Evolutionary conservation across 2,888 invertebrate genomes (phyloP).

Genomic region (Fabriciana adippe): DNA sequence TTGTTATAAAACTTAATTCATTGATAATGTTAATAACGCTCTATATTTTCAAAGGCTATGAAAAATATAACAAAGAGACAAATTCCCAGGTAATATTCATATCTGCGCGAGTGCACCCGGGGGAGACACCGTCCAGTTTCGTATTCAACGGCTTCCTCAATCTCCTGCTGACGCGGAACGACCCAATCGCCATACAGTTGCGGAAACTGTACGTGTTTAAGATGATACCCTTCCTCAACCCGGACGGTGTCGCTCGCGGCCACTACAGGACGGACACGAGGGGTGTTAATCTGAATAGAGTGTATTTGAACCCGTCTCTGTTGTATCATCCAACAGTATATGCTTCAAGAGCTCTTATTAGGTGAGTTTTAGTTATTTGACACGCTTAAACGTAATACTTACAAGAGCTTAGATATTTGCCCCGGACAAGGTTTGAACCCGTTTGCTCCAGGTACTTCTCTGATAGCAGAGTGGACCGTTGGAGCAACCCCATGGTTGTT

Average conservation of each 20-base stretch:
- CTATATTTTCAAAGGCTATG: no score
- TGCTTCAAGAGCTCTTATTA: slow-evolving; percentile 89
- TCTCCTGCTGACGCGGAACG: slow-evolving; percentile 87
- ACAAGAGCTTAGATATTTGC: no score
- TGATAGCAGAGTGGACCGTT: no score
- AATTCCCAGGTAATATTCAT: slow-evolving; percentile 87
- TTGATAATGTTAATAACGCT: no score
- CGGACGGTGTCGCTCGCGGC: slow-evolving; percentile 93
- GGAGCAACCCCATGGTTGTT: no score
- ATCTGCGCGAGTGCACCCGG: slow-evolving; percentile 95
- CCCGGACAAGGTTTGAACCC: no score
- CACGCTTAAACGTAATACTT: background rate
- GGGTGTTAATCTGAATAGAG: slow-evolving; percentile 93
- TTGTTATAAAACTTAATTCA: no score
- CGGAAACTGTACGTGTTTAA: slow-evolving; percentile 92
- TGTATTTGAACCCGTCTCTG: slow-evolving; percentile 90
- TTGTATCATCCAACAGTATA: slow-evolving; percentile 91
- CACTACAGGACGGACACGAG: slow-evolving; percentile 93
- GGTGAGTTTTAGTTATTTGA: slow-evolving; percentile 58
- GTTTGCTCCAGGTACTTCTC: no score
- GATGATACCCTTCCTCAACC: slow-evolving; percentile 94
- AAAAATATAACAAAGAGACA: no score
- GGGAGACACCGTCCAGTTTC: slow-evolving; percentile 95
- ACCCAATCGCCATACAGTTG: slow-evolving; percentile 87
- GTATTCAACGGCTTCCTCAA: slow-evolving; percentile 94